Conservation (phyloP, 2,113 vertebrate genomes). For the Lophura nycthemera region DNA sequence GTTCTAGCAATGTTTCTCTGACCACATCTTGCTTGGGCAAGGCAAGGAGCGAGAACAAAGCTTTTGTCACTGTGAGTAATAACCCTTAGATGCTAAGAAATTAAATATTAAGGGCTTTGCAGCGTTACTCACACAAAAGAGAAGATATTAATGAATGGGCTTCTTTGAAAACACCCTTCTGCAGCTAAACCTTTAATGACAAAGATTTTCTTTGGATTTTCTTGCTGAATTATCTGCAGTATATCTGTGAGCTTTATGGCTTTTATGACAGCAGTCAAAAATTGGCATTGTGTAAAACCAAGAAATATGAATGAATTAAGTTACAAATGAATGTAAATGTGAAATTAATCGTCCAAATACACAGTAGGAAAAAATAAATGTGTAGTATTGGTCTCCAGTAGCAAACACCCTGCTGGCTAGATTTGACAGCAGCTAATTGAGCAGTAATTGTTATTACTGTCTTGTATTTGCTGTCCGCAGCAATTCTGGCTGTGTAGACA, state of each 20-base stretch:
- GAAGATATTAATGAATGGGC: slow-evolving; percentile 13
- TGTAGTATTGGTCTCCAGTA: background rate
- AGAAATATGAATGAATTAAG: background rate
- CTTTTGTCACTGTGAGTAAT: slow-evolving; percentile 48
- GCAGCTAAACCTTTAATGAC: slow-evolving; percentile 56
- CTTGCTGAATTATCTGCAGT: slow-evolving; percentile 20
- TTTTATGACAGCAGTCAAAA: background rate
- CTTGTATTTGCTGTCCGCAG: slow-evolving; percentile 6
- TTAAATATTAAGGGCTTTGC: slow-evolving; percentile 49
- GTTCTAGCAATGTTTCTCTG: background rate
- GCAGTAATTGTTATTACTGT: slow-evolving; percentile 36
- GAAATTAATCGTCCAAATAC: background rate
- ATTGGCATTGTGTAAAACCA: background rate
- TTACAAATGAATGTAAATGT: slow-evolving; percentile 32
- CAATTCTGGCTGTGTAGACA: background rate
- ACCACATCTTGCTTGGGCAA: slow-evolving; percentile 1
- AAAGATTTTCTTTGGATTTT: slow-evolving; percentile 18
- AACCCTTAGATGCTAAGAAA: slow-evolving; percentile 15
- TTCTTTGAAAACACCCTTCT: slow-evolving; percentile 59
- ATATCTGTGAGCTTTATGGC: background rate
- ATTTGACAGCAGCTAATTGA: slow-evolving; percentile 47
- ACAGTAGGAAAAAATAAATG: background rate
- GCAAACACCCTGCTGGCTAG: background rate
- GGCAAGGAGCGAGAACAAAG: background rate
- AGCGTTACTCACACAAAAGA: slow-evolving; percentile 49